These are phyloP conservation scores for Prionailurus viverrinus DNA, from an alignment of 2,113 vertebrate species.

Conservation along the genomic window DNA sequence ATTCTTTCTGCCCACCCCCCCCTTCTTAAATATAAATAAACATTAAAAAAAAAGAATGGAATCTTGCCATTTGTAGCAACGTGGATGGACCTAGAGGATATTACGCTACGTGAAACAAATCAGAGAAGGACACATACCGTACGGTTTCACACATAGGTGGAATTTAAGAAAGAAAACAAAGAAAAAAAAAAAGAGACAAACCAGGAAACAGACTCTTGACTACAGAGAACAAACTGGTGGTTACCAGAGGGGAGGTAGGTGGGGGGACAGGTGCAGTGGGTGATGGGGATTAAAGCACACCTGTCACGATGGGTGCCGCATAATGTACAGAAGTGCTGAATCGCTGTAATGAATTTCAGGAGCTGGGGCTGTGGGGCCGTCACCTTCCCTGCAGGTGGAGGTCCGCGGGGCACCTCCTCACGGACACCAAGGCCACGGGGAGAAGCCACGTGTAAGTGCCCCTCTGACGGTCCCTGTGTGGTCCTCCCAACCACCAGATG, in stretches of 20 bases:
- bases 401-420: background rate
- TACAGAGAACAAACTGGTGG: background rate
- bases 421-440: background rate
- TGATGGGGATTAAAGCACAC: too few species aligned
- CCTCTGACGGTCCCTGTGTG: rapidly evolving
- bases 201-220: background rate
- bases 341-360: background rate
- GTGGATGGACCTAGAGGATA: background rate
- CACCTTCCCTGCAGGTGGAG: background rate
- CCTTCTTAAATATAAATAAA: too few species aligned
- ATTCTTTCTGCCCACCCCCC: too few species aligned
- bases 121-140: background rate
- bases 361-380: background rate
- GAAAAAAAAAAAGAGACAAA: background rate
- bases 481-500: rapidly evolving
- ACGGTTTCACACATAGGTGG: background rate
- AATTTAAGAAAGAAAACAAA: background rate
- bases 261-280: background rate
- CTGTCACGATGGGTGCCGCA: rapidly evolving
- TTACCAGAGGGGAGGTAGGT: background rate
- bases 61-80: background rate
- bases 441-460: rapidly evolving
- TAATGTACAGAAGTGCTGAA: too few species aligned
- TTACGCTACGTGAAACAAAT: background rate
- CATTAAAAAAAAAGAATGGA: background rate